These are phyloP conservation scores for Apotomis betuletana DNA, from an alignment of 2,888 invertebrate species.

Conservation along the genomic window DNA sequence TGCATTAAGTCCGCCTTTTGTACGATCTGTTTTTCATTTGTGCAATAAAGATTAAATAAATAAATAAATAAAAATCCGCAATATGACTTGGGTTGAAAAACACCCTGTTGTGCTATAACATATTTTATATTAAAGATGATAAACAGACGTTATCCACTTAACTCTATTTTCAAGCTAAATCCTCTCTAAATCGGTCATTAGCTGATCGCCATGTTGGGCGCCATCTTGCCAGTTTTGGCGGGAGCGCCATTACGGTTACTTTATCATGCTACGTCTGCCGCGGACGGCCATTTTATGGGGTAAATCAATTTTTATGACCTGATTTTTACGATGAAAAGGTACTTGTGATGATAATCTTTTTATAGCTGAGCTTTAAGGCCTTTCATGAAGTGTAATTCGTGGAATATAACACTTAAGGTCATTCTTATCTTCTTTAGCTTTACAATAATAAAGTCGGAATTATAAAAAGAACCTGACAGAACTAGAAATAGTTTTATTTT, in stretches of 20 bases:
- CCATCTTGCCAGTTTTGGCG: constrained; percentile 44
- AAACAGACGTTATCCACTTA: neutral
- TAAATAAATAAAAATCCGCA: no score
- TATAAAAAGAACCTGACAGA: no score
- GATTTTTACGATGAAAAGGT: constrained; percentile 23
- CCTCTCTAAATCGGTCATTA: constrained; percentile 41
- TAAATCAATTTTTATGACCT: constrained; percentile 36
- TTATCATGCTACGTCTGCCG: constrained; percentile 41
- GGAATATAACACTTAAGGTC: neutral
- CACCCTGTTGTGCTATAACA: no score
- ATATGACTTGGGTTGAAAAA: no score
- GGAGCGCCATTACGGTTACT: constrained; percentile 43
- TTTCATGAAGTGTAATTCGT: neutral
- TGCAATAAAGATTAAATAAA: no score
- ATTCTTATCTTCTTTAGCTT: neutral
- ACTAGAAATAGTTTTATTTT: no score
- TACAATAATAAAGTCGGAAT: no score
- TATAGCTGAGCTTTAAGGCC: neutral
- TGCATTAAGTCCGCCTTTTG: no score
- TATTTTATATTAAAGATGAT: neutral
- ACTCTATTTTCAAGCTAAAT: constrained; percentile 11
- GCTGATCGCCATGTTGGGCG: constrained; percentile 33
- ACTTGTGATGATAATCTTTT: constrained; percentile 7
- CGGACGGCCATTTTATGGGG: constrained; percentile 27
- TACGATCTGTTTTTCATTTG: no score